A percentile compares a stretch with the other conserved stretches of the same genome.
Evolutionary conservation across 2,113 vertebrate species (phyloP).

Genomic region (Phalacrocorax carbo): DNA sequence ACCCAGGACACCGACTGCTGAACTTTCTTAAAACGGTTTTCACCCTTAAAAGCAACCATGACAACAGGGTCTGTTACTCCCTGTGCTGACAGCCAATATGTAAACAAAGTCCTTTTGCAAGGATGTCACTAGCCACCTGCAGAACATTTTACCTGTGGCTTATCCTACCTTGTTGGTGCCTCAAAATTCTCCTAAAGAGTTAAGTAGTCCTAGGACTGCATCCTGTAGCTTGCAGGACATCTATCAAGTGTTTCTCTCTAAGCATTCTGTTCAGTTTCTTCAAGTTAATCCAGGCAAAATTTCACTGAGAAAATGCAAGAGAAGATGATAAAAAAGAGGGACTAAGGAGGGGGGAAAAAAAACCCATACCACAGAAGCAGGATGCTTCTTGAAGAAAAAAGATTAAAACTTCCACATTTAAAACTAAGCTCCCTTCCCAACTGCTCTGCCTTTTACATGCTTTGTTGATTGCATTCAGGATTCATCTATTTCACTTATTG

Average conservation of each 20-base stretch:
- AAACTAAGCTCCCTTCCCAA: background rate
- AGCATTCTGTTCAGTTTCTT: background rate
- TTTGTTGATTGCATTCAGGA: background rate
- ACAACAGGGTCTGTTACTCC: background rate
- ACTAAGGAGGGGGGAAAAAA: rapidly evolving
- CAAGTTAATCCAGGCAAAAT: background rate
- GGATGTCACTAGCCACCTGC: background rate
- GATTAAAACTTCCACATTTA: background rate
- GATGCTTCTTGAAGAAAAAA: background rate
- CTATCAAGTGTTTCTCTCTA: background rate
- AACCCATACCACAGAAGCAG: background rate
- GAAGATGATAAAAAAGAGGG: background rate
- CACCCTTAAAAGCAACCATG: background rate
- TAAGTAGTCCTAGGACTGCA: background rate
- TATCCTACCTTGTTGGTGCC: background rate
- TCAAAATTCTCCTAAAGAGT: background rate
- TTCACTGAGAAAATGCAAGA: background rate
- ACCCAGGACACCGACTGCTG: rapidly evolving
- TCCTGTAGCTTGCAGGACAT: background rate
- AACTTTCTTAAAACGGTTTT: background rate
- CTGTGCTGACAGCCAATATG: background rate
- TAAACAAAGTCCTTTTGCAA: background rate
- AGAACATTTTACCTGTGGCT: background rate
- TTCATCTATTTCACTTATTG: background rate
- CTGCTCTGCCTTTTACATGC: background rate